Conservation (phyloP, 1,140 invertebrate genomes). For the Ips typographus region DNA sequence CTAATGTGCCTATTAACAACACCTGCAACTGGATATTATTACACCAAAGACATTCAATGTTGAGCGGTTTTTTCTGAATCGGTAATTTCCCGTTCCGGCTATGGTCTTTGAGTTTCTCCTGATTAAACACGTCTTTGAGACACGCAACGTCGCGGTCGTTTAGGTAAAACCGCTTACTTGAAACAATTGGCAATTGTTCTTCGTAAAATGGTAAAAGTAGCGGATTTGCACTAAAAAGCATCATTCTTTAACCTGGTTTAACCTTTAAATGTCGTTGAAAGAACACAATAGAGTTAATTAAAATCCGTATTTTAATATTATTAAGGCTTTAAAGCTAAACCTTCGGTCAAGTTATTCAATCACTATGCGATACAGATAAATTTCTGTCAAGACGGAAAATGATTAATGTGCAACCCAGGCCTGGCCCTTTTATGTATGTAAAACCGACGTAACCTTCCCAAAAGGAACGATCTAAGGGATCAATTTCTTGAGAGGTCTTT, state of each 20-base stretch:
- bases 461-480: conserved; percentile 19
- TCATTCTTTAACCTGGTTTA: conserved; percentile 18
- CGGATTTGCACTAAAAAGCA: conserved; percentile 28
- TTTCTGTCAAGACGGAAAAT: conserved; percentile 19
- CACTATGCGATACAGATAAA: conserved; percentile 6
- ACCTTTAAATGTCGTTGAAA: conserved; percentile 35
- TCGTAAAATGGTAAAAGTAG: conserved; percentile 15
- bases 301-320: conserved; percentile 4
- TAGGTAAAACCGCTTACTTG: conserved; percentile 20
- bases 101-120: conserved; percentile 8
- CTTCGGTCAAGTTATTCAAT: neutral
- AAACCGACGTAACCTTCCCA: conserved; percentile 25
- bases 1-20: too few species aligned
- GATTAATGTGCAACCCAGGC: conserved; percentile 14
- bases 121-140: conserved; percentile 11
- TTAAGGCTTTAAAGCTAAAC: neutral
- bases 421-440: conserved; percentile 25
- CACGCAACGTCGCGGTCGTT: conserved; percentile 25
- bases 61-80: too few species aligned
- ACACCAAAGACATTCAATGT: too few species aligned
- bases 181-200: conserved; percentile 37
- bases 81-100: neutral
- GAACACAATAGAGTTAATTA: neutral
- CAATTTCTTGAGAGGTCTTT: conserved; percentile 27
- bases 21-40: too few species aligned